Percentiles rank a stretch among this genome's conserved stretches.
These are phyloP conservation scores for Capitella teleta DNA, from an alignment of 1,140 invertebrate species.

Conservation along the genomic window DNA sequence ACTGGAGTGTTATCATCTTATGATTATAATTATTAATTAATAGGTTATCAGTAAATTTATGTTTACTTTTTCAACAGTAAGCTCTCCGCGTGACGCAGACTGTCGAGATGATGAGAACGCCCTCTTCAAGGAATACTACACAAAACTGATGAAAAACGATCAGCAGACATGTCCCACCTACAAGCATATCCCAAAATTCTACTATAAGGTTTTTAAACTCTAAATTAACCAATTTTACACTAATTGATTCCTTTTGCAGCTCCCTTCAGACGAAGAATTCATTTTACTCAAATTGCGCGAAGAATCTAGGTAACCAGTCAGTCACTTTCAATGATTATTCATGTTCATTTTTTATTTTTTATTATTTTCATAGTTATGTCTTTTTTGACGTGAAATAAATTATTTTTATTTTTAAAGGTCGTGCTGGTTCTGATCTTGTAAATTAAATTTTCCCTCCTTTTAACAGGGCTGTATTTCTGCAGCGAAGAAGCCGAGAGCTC, in stretches of 20 bases:
- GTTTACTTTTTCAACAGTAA: no score
- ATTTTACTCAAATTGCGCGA: conserved; percentile 69
- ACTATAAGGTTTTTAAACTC: conserved; percentile 48
- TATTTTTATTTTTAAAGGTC: background rate
- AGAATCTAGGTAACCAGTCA: conserved; percentile 51
- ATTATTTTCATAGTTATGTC: background rate
- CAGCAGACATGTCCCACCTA: conserved; percentile 19
- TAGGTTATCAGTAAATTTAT: no score
- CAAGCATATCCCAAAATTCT: conserved; percentile 61
- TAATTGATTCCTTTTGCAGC: background rate
- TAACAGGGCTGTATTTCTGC: conserved; percentile 63
- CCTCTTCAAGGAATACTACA: conserved; percentile 48
- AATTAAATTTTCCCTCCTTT: conserved; percentile 3
- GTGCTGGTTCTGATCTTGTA: background rate
- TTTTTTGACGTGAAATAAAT: background rate
- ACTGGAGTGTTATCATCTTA: no score
- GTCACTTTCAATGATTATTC: background rate
- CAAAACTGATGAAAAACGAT: conserved; percentile 46
- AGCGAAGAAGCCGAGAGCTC: conserved; percentile 68
- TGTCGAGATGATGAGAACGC: conserved; percentile 43
- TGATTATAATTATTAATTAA: no score
- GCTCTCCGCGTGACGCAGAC: conserved; percentile 17
- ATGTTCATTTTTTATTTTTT: conserved; percentile 4
- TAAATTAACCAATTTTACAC: background rate
- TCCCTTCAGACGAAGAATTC: conserved; percentile 63